Evolutionary conservation across 1,140 invertebrate species (phyloP), one percentile per base, ranked within the genome.

Genomic region (Drosophila arizonae): DNA sequence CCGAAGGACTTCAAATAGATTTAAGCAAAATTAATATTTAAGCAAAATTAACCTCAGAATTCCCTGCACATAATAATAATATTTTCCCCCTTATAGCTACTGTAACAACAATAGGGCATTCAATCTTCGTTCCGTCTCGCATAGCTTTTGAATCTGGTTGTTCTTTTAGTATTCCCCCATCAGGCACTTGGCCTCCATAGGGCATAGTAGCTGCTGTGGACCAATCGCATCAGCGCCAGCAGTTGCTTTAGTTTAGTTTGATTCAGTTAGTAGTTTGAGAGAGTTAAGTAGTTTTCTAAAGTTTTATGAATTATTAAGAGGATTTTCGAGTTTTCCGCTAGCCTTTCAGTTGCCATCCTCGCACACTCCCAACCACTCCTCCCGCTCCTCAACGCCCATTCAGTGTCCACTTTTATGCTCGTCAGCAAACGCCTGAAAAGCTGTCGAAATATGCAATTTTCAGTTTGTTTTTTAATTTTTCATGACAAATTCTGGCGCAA

Each of bases 241-340:
- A 84, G 75, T 76, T 76, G 76, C 86, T 80, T 87, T 82, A 87
- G 84, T 87, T 87, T 87, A 79, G 82, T 88, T 87, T 87, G 82
- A 87, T 87, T 87, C 84, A 87, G 82, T 87, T 87, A 88, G 82
- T 87, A 87, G 79, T 87, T 87, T 88, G 82, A 88, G 82, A 87
- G 82, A 87, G 82, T 88, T 87, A 87, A 87, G 82, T 87, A 87
- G 84, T 87, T 87, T 87, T 77, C 64, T 73, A 87, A 87, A 87
- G 82, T 87, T 87, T 88, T 87, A 87, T 87, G 82, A 87, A 87
- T 87, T 87, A 87, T 87, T 87, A 88, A 87, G 84, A 82, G 82
- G 82, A 87, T 87, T 88, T 88, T 82, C 79, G 69, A 87, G 82
- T 88, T 82, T 86, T 82, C 76, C 84, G 84, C 82, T 87, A 82